phyloP scores from a whole-genome alignment of 1,140 invertebrate species.

The Micrasema longulum region DNA sequence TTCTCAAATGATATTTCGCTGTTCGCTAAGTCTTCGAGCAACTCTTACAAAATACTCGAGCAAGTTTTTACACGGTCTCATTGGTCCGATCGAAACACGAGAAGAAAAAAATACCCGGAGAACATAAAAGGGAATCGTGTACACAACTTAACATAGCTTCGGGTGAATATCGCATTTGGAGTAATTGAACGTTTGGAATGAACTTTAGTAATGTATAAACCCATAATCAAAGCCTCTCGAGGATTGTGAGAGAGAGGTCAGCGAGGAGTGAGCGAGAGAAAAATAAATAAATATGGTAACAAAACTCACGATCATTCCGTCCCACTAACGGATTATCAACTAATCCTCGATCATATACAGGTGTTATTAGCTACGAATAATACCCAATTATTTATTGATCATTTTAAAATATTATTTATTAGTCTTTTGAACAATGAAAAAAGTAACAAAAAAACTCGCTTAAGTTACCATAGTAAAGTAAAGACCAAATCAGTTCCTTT shows the following conservation, averaged over 20 bases:
- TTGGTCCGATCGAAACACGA: constrained; percentile 29
- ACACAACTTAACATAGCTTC: constrained; percentile 45
- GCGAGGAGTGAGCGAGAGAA: constrained; percentile 17
- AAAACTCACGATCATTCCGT: constrained; percentile 21
- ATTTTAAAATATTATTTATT: no score
- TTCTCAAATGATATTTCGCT: background rate
- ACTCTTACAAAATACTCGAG: constrained; percentile 4
- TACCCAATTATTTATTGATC: background rate
- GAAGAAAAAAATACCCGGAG: constrained; percentile 41
- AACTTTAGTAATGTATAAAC: constrained; percentile 47
- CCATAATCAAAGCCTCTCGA: constrained; percentile 49
- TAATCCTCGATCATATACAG: constrained; percentile 16
- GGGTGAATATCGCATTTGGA: constrained; percentile 47
- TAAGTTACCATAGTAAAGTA: no score
- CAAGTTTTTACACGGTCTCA: constrained; percentile 25
- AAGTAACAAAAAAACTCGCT: no score
- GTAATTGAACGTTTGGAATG: constrained; percentile 54
- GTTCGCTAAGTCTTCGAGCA: background rate
- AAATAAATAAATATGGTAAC: constrained; percentile 23
- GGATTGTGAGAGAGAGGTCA: constrained; percentile 35
- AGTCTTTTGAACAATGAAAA: no score
- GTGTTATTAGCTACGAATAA: constrained; percentile 2
- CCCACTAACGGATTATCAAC: constrained; percentile 22
- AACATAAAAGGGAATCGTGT: constrained; percentile 45
- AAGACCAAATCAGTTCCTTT: no score